These are phyloP conservation scores for Apomyelois bistriatella DNA, from an alignment of 2,888 invertebrate genomes.

Conservation along the genomic window DNA sequence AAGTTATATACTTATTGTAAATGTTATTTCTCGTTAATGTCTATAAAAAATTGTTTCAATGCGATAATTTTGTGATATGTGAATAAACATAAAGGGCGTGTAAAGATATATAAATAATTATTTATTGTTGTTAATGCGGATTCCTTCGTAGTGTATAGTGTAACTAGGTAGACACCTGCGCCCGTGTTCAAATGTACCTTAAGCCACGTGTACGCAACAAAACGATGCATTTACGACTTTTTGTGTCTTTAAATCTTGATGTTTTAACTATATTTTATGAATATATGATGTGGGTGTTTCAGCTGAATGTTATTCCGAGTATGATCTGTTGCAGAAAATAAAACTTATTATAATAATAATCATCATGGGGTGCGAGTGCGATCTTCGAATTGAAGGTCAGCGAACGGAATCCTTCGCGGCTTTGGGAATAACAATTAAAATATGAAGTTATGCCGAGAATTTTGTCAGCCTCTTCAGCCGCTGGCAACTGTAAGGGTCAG, in stretches of 20 bases:
- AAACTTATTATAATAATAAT: no score
- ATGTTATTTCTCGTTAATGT: neutral
- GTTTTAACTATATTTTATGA: conserved; percentile 20
- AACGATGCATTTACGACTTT: conserved; percentile 18
- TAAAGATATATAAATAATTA: conserved; percentile 5
- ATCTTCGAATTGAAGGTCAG: no score
- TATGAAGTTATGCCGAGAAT: no score
- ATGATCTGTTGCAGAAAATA: no score
- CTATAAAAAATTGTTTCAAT: neutral
- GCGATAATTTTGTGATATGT: conserved; percentile 14
- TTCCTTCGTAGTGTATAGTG: conserved; percentile 15
- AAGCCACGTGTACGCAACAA: conserved; percentile 14
- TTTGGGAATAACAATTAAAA: no score
- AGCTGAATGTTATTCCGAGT: neutral
- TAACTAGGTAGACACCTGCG: conserved; percentile 12
- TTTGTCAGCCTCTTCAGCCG: no score
- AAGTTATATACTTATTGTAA: neutral
- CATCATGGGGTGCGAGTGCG: no score
- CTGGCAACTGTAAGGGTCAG: no score
- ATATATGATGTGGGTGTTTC: conserved; percentile 17
- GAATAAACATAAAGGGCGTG: conserved; percentile 6
- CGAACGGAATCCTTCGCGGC: no score
- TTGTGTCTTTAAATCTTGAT: conserved; percentile 20
- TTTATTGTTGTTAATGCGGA: conserved; percentile 15
- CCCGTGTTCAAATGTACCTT: conserved; percentile 11